phyloP scores from a whole-genome alignment of 2,888 invertebrate species.

The Nemotelus nigrinus region DNA sequence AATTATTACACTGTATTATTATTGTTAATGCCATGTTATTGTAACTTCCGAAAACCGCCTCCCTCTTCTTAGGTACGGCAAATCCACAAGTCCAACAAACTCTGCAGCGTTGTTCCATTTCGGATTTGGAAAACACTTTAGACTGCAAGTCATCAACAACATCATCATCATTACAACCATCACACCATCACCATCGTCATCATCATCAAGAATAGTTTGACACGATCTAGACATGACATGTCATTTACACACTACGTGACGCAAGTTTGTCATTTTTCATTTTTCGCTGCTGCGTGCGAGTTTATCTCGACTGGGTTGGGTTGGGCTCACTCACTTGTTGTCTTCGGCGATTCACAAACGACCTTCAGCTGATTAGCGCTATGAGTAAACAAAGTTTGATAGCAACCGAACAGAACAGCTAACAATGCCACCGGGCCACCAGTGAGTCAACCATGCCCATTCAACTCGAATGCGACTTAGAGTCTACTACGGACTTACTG shows the following conservation, averaged over 20 bases:
- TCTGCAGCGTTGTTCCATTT: constrained; percentile 1
- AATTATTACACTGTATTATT: neutral
- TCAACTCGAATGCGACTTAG: neutral
- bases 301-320: neutral
- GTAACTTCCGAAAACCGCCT: constrained; percentile 19
- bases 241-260: constrained; percentile 46
- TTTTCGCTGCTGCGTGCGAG: constrained; percentile 4
- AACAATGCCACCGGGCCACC: neutral
- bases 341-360: neutral
- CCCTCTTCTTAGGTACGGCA: neutral
- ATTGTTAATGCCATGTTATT: constrained; percentile 23
- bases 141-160: constrained; percentile 44
- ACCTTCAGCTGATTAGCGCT: constrained; percentile 37
- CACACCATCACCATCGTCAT: constrained; percentile 25
- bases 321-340: neutral
- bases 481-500: neutral
- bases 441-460: neutral
- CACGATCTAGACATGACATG: constrained; percentile 44
- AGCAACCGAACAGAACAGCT: neutral
- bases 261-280: constrained; percentile 44
- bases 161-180: constrained; percentile 18
- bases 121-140: neutral
- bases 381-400: constrained; percentile 28
- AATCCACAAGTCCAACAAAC: neutral
- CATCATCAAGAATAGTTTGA: constrained; percentile 37